These are phyloP conservation scores for Podotricha telesiphe DNA, from an alignment of 2,888 invertebrate species.

Conservation along the genomic window DNA sequence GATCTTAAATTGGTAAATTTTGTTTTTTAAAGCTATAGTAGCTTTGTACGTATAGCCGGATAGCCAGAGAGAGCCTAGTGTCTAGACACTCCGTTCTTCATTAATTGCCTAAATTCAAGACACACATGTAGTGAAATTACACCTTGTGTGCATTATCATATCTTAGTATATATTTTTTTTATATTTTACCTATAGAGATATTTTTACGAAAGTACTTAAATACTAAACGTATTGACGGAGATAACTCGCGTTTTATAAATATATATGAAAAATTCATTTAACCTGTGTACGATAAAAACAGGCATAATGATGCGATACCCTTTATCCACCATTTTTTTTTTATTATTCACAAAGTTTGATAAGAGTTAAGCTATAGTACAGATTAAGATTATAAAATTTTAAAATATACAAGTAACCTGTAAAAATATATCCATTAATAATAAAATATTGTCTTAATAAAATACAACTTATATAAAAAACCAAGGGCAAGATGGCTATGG, in stretches of 20 bases:
- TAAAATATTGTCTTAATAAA: no score
- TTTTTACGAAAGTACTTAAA: background rate
- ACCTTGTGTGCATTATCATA: no score
- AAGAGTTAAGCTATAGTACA: background rate
- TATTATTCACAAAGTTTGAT: background rate
- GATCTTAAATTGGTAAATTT: no score
- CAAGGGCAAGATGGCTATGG: no score
- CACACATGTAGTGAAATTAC: no score
- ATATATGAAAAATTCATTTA: background rate
- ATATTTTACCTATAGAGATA: background rate
- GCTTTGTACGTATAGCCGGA: no score
- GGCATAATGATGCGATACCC: background rate
- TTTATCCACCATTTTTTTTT: background rate
- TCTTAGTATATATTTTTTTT: background rate
- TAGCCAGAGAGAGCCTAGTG: background rate
- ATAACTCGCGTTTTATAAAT: background rate
- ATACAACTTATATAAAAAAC: no score
- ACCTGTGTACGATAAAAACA: slow-evolving; percentile 4
- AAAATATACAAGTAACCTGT: no score
- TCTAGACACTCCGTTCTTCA: background rate
- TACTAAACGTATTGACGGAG: background rate
- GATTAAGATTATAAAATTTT: background rate
- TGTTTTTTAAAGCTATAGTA: no score
- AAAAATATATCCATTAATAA: no score
- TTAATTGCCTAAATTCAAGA: no score